Evolutionary conservation across 2,888 invertebrate species (phyloP).

Genomic region (Patella depressa): DNA sequence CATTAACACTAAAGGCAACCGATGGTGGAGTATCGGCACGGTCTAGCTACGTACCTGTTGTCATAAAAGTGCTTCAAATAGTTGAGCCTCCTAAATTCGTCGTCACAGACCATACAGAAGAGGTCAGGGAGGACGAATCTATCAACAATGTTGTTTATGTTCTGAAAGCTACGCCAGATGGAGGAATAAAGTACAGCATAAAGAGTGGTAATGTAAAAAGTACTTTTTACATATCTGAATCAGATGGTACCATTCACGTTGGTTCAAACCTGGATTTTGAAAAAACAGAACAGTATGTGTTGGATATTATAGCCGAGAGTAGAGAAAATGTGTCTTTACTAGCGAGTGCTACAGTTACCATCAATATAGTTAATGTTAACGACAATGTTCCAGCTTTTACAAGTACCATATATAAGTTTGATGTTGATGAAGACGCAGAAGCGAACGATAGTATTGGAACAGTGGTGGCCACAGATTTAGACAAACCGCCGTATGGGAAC

Average conservation of each 20-base stretch:
- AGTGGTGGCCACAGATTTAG: slow-evolving; percentile 45
- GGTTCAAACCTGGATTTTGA: slow-evolving; percentile 45
- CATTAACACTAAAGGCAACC: slow-evolving; percentile 40
- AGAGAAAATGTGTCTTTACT: slow-evolving; percentile 31
- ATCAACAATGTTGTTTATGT: slow-evolving; percentile 42
- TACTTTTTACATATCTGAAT: slow-evolving; percentile 40
- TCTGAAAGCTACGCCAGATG: slow-evolving; percentile 41
- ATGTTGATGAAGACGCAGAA: slow-evolving; percentile 37
- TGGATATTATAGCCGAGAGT: slow-evolving; percentile 44
- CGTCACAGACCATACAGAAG: slow-evolving; percentile 21
- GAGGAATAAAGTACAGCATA: slow-evolving; percentile 41
- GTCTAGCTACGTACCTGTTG: slow-evolving; percentile 38
- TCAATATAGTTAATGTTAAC: slow-evolving; percentile 51
- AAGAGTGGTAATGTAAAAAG: slow-evolving; percentile 37
- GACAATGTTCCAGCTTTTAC: slow-evolving; percentile 49
- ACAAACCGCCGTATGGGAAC: slow-evolving; percentile 17
- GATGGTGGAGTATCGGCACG: slow-evolving; percentile 41
- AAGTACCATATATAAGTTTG: slow-evolving; percentile 31
- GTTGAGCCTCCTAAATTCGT: slow-evolving; percentile 39
- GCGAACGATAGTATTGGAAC: slow-evolving; percentile 30
- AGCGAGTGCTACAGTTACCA: slow-evolving; percentile 39
- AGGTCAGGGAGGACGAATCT: slow-evolving; percentile 39
- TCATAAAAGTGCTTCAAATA: slow-evolving; percentile 42
- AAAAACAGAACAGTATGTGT: slow-evolving; percentile 23
- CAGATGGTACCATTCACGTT: slow-evolving; percentile 46